Percentiles rank a stretch among this genome's conserved stretches.
Conservation (phyloP, 2,888 invertebrate species). For the Branchipolynoe longqiensis region DNA sequence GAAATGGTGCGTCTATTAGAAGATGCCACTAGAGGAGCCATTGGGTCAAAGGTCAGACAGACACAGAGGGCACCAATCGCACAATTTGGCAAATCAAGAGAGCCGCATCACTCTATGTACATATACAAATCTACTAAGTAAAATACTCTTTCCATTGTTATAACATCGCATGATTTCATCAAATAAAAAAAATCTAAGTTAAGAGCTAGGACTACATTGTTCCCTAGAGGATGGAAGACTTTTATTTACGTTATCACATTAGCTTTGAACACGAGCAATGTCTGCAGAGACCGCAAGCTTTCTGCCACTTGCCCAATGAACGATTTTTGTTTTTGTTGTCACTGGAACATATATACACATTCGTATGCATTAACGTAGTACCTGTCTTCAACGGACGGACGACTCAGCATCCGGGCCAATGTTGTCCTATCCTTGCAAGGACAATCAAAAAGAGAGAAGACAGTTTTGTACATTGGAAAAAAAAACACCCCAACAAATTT, state of each 20-base stretch:
- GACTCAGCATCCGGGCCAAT: too few species aligned
- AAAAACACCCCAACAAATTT: neutral
- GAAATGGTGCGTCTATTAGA: neutral
- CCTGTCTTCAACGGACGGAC: too few species aligned
- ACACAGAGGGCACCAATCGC: neutral
- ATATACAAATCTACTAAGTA: neutral
- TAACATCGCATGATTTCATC: neutral
- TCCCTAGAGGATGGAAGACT: conserved; percentile 52
- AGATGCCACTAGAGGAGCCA: neutral
- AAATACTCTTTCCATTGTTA: neutral
- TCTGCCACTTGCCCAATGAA: conserved; percentile 1
- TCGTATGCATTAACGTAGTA: too few species aligned
- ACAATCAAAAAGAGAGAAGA: neutral
- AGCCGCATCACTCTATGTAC: conserved; percentile 13
- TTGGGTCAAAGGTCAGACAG: too few species aligned
- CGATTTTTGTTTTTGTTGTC: neutral
- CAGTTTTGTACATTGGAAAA: too few species aligned
- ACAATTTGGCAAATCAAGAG: conserved; percentile 32
- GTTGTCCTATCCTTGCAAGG: too few species aligned
- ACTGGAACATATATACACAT: too few species aligned
- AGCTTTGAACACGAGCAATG: conserved; percentile 51
- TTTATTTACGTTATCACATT: conserved; percentile 41
- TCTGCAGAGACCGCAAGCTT: neutral
- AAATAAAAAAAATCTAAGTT: conserved; percentile 43
- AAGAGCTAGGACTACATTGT: conserved; percentile 45